These are phyloP conservation scores for Loris lydekkerianus DNA, from an alignment of 2,797 vertebrate species.

Conservation along the genomic window DNA sequence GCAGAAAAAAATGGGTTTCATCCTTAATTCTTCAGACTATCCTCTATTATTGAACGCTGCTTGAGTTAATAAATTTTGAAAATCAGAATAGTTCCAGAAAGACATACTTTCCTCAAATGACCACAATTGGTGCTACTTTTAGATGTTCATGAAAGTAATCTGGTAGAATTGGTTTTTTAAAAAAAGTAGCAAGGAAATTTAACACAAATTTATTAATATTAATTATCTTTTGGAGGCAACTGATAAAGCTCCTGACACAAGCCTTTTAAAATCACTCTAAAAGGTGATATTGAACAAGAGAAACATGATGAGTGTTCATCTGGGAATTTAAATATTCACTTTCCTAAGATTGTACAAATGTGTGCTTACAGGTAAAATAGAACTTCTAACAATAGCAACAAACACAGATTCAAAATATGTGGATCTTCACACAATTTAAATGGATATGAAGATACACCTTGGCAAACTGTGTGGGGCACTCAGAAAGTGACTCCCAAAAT, in stretches of 20 bases:
- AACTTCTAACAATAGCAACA: conserved; percentile 8
- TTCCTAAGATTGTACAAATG: not conserved
- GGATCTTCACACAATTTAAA: not conserved
- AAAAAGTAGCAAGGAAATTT: not conserved
- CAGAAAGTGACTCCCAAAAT: not conserved
- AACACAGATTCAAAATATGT: not conserved
- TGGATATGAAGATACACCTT: not conserved
- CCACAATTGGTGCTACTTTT: not conserved
- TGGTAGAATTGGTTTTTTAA: not conserved
- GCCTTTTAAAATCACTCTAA: conserved; percentile 4
- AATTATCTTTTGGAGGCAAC: not conserved
- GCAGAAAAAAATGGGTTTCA: not conserved
- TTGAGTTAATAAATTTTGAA: conserved; percentile 50
- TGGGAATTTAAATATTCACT: conserved; percentile 7
- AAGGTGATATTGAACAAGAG: not conserved
- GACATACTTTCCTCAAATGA: not conserved
- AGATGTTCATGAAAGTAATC: not conserved
- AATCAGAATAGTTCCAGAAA: not conserved
- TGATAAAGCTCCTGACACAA: not conserved
- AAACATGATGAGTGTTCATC: not conserved
- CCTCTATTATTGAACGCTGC: not conserved
- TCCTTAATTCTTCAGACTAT: not conserved
- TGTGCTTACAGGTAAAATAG: not conserved
- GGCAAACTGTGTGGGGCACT: not conserved
- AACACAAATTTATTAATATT: not conserved